Evolutionary conservation across 1,140 invertebrate genomes (phyloP).

Genomic region (Chrysopa pallens): DNA sequence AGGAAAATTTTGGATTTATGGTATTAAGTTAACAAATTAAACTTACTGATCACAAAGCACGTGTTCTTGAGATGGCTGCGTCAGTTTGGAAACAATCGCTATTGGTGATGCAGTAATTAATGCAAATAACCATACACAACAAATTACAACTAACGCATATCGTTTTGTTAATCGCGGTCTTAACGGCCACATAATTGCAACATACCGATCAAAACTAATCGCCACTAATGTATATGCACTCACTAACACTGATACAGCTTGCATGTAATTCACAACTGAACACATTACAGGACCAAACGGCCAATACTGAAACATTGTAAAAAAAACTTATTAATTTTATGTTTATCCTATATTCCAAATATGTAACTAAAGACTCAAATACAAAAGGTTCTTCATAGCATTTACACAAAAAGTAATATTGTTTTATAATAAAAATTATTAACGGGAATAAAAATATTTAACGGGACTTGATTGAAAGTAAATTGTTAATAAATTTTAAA

Average conservation of each 20-base stretch:
- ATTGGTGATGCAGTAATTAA: conserved; percentile 65
- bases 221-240: conserved; percentile 72
- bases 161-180: conserved; percentile 56
- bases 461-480: no score
- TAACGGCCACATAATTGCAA: conserved; percentile 76
- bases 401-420: no score
- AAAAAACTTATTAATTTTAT: no score
- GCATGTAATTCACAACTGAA: conserved; percentile 55
- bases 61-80: conserved; percentile 36
- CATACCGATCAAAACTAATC: conserved; percentile 71
- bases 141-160: conserved; percentile 45
- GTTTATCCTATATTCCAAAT: no score
- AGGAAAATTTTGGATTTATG: no score
- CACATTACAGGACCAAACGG: conserved; percentile 65
- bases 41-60: conserved; percentile 41
- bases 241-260: conserved; percentile 64
- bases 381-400: no score
- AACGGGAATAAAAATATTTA: no score
- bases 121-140: conserved; percentile 59
- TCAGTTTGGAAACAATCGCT: conserved; percentile 43
- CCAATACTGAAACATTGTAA: conserved; percentile 42
- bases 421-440: no score
- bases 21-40: background rate
- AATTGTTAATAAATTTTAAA: no score
- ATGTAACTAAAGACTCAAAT: no score